A percentile compares a stretch with the other conserved stretches of the same genome.
phyloP scores from a whole-genome alignment of 2,888 invertebrate genomes.

The Drosophila putrida region DNA sequence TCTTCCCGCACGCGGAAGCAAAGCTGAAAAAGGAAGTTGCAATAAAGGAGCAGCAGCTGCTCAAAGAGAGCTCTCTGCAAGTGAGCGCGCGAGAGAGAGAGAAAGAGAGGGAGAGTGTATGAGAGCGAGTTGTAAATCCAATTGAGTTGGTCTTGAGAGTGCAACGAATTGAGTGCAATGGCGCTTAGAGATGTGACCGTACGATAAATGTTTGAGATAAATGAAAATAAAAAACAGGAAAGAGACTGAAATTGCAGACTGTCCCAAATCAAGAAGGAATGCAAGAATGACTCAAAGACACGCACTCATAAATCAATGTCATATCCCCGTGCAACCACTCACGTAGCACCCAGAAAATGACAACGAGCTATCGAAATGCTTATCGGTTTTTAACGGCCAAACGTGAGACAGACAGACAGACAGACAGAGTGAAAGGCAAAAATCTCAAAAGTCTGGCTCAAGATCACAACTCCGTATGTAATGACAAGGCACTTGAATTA shows the following conservation, averaged over 20 bases:
- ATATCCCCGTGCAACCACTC: conserved; percentile 36
- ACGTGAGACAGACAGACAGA: conserved; percentile 35
- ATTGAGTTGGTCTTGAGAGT: not conserved
- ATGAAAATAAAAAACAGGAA: not conserved
- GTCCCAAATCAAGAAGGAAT: conserved; percentile 31
- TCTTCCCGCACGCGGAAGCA: conserved; percentile 49
- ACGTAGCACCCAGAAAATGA: conserved; percentile 38
- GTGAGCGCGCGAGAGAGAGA: conserved; percentile 13
- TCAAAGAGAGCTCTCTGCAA: conserved; percentile 5
- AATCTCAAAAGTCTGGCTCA: conserved; percentile 27
- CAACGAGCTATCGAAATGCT: conserved; percentile 38
- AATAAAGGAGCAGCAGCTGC: conserved; percentile 52
- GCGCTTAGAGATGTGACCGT: not conserved
- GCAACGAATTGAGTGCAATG: conserved; percentile 14
- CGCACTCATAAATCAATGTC: conserved; percentile 64
- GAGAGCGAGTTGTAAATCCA: not conserved
- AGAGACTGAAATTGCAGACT: not conserved
- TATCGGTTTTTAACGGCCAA: conserved; percentile 31
- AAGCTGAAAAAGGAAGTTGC: conserved; percentile 60
- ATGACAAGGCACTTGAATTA: conserved; percentile 76
- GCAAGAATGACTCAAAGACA: conserved; percentile 24
- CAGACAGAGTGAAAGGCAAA: conserved; percentile 40
- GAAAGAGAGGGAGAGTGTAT: not conserved
- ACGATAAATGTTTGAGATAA: conserved; percentile 1
- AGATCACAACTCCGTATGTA: conserved; percentile 26